Evolutionary conservation across 2,113 vertebrate species (phyloP).

Genomic region (Naja naja): DNA sequence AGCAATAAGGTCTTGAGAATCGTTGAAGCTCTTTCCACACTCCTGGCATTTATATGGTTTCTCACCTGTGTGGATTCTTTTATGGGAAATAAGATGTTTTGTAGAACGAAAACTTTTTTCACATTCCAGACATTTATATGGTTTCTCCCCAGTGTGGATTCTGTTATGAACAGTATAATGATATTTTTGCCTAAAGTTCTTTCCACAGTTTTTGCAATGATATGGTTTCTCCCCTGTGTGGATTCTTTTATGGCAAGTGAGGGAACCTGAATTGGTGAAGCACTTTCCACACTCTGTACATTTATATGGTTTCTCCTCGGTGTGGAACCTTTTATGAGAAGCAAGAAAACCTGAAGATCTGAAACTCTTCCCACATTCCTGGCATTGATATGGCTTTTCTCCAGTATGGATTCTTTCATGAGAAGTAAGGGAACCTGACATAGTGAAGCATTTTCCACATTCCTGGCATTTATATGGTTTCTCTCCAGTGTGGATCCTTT

Average conservation of each 20-base stretch:
- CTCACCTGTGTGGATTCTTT: not conserved
- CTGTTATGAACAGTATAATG: not conserved
- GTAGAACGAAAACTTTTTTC: not conserved
- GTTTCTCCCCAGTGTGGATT: not conserved
- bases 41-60: not conserved
- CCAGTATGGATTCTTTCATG: not conserved
- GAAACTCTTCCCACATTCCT: not conserved
- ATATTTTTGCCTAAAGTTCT: not conserved
- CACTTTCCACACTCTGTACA: not conserved
- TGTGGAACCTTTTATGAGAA: not conserved
- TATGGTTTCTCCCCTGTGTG: not conserved
- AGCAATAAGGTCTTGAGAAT: not conserved
- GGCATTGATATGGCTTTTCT: not conserved
- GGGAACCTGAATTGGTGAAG: not conserved
- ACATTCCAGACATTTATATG: not conserved
- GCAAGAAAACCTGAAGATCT: not conserved
- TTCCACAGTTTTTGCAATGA: not conserved
- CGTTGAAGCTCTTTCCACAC: not conserved
- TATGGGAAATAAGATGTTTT: not conserved
- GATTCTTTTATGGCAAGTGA: not conserved
- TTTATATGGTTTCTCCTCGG: not conserved
- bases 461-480: not conserved
- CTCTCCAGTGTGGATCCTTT: not conserved
- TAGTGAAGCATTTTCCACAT: not conserved
- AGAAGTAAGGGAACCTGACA: not conserved